Evolutionary conservation across 2,113 vertebrate genomes (phyloP).

Genomic region (Sakesphorus luctuosus): DNA sequence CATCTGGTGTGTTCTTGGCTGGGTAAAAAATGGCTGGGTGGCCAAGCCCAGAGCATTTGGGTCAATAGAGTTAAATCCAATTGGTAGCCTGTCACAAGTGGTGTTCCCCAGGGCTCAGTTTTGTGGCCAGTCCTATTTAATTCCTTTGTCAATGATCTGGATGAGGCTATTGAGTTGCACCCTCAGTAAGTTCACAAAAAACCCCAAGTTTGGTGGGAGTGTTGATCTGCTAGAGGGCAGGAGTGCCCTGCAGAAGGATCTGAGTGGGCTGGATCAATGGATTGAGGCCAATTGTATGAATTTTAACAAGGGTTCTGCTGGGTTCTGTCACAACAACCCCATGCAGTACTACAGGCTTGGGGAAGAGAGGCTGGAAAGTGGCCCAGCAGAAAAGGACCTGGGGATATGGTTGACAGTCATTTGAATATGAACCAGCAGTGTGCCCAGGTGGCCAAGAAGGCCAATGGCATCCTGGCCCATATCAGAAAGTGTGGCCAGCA

Average conservation of each 20-base stretch:
- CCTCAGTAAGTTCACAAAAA: background rate
- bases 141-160: background rate
- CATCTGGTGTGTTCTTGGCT: fast-evolving
- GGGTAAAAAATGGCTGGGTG: background rate
- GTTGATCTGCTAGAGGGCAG: background rate
- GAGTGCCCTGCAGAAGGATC: background rate
- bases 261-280: background rate
- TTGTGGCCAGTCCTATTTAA: background rate
- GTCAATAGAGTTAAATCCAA: background rate
- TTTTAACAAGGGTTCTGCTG: background rate
- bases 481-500: background rate
- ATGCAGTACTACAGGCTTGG: background rate
- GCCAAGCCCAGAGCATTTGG: fast-evolving
- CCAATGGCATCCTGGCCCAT: fast-evolving
- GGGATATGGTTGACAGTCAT: background rate
- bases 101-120: background rate
- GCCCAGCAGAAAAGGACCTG: background rate
- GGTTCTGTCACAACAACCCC: background rate
- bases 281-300: background rate
- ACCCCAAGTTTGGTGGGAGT: background rate
- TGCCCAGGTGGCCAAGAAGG: background rate
- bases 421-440: background rate
- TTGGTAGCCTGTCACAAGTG: background rate
- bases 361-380: background rate
- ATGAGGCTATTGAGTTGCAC: fast-evolving